Evolutionary conservation across 23 tunicate species (phyloP), one percentile per base, ranked within the genome.

Genomic region (Halocynthia aurantium): DNA sequence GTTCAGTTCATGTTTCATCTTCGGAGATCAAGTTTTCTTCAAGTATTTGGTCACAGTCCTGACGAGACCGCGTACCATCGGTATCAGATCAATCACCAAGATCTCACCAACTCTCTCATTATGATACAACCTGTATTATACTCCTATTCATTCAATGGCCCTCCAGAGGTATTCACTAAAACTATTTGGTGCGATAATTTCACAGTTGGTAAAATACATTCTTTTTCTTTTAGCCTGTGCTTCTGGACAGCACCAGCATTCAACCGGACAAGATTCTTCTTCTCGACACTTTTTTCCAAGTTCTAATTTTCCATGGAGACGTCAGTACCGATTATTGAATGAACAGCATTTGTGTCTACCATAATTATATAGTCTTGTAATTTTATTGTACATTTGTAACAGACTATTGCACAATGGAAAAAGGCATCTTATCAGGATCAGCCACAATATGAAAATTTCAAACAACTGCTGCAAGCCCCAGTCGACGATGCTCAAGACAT

Each of bases 31-130:
- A 76, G 85, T 63, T 88, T 87, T 62, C 87, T 94, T 22, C 99
- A 94, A 88, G 99, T 94, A 6, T 94, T 94, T 76, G 99, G 99
- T 49, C 99, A 94, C 87, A 87, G 95, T 68, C 99, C 99, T 0
- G 99, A 94, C 64, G 99, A 94, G 72, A 88, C 94, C 17, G 99
- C 99, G 8, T 94, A 94, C 62, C 82, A 84, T 57, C 86, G 99
- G 51, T 94, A 94, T 82, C 95, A 94, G 75, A 79, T 94, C 74
- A 79, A 88, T 76, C 71, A 80, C 63, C 99, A 94, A 82, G 88
- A 88, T 81, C 87, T 88, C 52, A 82, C 95, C 61, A 88, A 94
- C 55, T 88, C 95, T 54, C 75, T 94, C 22, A 88, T 88, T 71
- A 94, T 94, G 99, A 94, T 94, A 19, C 99, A 94, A 70, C 95